These are phyloP conservation scores for Drosophila niveifrons DNA, from an alignment of 2,888 invertebrate genomes.

Conservation along the genomic window DNA sequence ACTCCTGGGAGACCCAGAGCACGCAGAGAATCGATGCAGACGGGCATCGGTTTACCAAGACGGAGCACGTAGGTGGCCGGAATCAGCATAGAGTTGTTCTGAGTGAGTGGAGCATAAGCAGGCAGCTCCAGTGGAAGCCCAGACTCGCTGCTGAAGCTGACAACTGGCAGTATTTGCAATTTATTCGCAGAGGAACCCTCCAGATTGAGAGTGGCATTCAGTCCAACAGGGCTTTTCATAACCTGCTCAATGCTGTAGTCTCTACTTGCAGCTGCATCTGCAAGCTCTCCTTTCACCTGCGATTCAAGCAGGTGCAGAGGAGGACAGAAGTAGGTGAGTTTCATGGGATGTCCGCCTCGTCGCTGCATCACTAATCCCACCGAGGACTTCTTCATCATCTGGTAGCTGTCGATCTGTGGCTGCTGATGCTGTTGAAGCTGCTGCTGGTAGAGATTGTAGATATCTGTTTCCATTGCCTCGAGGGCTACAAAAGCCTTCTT, in stretches of 20 bases:
- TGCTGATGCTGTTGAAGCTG: slow-evolving; percentile 92
- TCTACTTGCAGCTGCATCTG: slow-evolving; percentile 70
- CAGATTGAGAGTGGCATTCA: slow-evolving; percentile 95
- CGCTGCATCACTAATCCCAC: slow-evolving; percentile 94
- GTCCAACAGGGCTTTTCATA: slow-evolving; percentile 87
- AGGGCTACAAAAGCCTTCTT: slow-evolving; percentile 96
- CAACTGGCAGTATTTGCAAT: slow-evolving; percentile 83
- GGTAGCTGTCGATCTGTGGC: slow-evolving; percentile 88
- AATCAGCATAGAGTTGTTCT: slow-evolving; percentile 94
- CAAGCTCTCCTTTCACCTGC: slow-evolving; percentile 55
- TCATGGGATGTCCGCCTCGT: slow-evolving; percentile 96
- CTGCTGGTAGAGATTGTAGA: slow-evolving; percentile 92
- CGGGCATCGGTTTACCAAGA: slow-evolving; percentile 93
- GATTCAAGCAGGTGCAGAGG: slow-evolving; percentile 68
- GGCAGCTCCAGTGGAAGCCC: slow-evolving; percentile 86
- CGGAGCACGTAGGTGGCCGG: slow-evolving; percentile 95
- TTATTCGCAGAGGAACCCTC: slow-evolving; percentile 94
- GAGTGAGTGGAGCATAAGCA: slow-evolving; percentile 91
- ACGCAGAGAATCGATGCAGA: slow-evolving; percentile 91
- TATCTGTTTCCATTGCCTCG: slow-evolving; percentile 95
- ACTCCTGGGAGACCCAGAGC: slow-evolving; percentile 87
- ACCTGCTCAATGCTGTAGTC: slow-evolving; percentile 88
- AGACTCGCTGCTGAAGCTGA: slow-evolving; percentile 80
- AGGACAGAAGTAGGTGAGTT: slow-evolving; percentile 92
- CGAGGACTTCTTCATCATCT: slow-evolving; percentile 94